phyloP scores from a whole-genome alignment of 2,888 invertebrate genomes.

The Drepana falcataria region DNA sequence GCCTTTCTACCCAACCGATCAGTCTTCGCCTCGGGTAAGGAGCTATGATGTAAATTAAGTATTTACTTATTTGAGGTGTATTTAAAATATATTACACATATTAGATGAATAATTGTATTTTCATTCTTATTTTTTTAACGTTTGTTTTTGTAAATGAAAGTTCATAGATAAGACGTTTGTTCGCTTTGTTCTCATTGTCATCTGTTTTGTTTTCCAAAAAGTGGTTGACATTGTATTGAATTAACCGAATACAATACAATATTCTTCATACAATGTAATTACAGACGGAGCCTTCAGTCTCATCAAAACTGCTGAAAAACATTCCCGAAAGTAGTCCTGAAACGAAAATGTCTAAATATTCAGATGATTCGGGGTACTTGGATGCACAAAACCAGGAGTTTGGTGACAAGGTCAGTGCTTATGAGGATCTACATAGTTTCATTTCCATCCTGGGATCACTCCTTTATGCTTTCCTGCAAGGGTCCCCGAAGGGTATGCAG shows the following conservation, averaged over 20 bases:
- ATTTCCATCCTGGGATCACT: too few species aligned
- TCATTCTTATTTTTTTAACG: too few species aligned
- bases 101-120: too few species aligned
- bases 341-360: constrained; percentile 17
- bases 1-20: background rate
- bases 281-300: background rate
- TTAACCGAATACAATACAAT: too few species aligned
- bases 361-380: constrained; percentile 52
- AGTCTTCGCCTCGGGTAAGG: background rate
- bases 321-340: constrained; percentile 3
- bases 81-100: background rate
- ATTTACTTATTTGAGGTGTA: background rate
- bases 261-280: too few species aligned
- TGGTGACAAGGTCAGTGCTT: constrained; percentile 24
- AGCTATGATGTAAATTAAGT: background rate
- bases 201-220: too few species aligned
- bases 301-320: background rate
- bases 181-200: too few species aligned
- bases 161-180: too few species aligned
- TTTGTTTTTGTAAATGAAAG: too few species aligned
- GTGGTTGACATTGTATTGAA: too few species aligned
- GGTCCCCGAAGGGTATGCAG: too few species aligned
- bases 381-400: constrained; percentile 29
- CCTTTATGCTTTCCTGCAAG: too few species aligned
- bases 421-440: background rate